Evolutionary conservation across 2,888 invertebrate species (phyloP).

Genomic region (Meandrusa payeni): DNA sequence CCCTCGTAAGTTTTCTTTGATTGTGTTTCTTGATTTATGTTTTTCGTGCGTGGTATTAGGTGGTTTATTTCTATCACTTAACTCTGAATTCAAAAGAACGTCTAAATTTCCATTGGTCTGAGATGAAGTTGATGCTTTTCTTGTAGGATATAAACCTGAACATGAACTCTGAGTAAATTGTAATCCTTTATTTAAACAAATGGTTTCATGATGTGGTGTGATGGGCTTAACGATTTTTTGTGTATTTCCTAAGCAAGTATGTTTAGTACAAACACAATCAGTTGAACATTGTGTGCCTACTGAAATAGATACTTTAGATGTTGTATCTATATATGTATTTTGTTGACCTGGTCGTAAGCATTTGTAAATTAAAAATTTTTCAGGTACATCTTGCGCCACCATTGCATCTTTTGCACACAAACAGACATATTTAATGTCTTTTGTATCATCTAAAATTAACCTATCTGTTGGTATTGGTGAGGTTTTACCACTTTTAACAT

Average conservation of each 20-base stretch:
- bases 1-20: constrained; percentile 11
- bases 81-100: constrained; percentile 36
- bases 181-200: constrained; percentile 28
- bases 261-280: constrained; percentile 22
- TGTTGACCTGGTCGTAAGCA: constrained; percentile 49
- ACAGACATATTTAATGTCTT: constrained; percentile 57
- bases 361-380: constrained; percentile 56
- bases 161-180: constrained; percentile 24
- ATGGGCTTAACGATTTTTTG: constrained; percentile 21
- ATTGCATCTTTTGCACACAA: constrained; percentile 46
- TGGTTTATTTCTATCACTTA: constrained; percentile 33
- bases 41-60: constrained; percentile 29
- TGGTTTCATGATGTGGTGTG: constrained; percentile 25
- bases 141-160: constrained; percentile 16
- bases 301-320: constrained; percentile 29
- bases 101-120: constrained; percentile 52
- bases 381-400: constrained; percentile 38
- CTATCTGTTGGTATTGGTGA: constrained; percentile 29
- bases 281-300: constrained; percentile 31
- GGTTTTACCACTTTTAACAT: constrained; percentile 30
- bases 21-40: constrained; percentile 18
- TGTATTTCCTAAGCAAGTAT: constrained; percentile 21
- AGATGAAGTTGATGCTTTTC: constrained; percentile 51
- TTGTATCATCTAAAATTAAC: constrained; percentile 15
- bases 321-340: constrained; percentile 36